Percentiles rank a stretch among this genome's conserved stretches.
These are phyloP conservation scores for Peromyscus leucopus DNA, from an alignment of 2,113 vertebrate genomes.

Conservation along the genomic window DNA sequence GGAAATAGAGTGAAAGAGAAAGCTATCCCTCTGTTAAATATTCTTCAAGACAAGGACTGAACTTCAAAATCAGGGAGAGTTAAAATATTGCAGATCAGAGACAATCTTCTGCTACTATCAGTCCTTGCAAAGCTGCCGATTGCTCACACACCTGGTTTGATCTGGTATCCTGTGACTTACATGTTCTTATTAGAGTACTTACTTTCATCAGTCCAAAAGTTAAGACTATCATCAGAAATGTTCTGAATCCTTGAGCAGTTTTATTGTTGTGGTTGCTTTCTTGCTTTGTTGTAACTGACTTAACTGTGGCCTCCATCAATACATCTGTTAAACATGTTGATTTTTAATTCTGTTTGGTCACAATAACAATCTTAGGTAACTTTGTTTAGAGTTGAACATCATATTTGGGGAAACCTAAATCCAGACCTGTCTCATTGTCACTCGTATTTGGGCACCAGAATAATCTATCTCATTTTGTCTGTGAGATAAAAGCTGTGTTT, in stretches of 20 bases:
- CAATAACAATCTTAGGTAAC: background rate
- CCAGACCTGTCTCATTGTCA: background rate
- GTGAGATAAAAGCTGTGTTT: too few relatives aligned
- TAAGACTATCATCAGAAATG: background rate
- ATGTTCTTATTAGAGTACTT: background rate
- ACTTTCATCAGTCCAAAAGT: background rate
- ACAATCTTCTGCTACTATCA: background rate
- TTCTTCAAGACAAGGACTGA: background rate
- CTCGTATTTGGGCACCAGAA: too few relatives aligned
- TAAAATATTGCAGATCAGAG: background rate
- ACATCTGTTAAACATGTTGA: background rate
- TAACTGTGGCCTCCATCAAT: background rate
- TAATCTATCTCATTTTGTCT: too few relatives aligned
- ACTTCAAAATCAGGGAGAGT: background rate
- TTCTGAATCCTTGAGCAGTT: background rate
- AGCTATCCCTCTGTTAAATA: background rate
- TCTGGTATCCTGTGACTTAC: background rate
- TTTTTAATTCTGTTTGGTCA: background rate
- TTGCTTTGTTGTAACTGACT: background rate
- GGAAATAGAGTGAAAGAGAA: background rate
- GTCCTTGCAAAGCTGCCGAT: too few relatives aligned
- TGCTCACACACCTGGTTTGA: background rate
- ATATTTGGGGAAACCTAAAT: background rate
- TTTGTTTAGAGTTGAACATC: background rate
- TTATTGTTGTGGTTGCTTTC: background rate